Conservation (phyloP, 2,113 vertebrate genomes). For the Sitta europaea region DNA sequence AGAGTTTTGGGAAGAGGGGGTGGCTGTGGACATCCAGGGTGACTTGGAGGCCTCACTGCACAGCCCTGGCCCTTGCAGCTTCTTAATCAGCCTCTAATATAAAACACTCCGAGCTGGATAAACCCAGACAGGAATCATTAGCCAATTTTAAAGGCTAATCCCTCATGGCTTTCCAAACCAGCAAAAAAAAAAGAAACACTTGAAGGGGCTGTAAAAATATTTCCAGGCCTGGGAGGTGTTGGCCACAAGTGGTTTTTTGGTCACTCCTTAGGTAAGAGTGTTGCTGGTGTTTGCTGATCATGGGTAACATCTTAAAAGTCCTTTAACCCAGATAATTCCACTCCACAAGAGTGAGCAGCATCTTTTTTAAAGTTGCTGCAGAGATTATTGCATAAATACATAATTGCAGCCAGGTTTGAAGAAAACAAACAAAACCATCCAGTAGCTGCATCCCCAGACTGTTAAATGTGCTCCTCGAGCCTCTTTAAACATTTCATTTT, state of each 20-base stretch:
- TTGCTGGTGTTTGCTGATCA: not conserved
- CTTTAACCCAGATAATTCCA: not conserved
- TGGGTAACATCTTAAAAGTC: not conserved
- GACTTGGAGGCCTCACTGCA: not conserved
- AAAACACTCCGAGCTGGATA: not conserved
- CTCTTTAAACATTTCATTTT: not conserved
- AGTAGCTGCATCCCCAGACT: not conserved
- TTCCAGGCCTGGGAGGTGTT: not conserved
- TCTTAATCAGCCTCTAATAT: not conserved
- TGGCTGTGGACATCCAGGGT: not conserved
- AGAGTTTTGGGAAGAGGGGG: not conserved
- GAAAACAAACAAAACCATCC: not conserved
- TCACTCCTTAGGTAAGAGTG: not conserved
- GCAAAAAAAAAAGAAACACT: not conserved
- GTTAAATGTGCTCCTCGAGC: not conserved
- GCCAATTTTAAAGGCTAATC: not conserved
- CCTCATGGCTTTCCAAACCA: not conserved
- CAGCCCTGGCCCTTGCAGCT: not conserved
- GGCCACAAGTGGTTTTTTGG: not conserved
- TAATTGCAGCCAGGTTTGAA: not conserved
- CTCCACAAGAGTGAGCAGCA: rapidly evolving
- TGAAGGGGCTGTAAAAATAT: not conserved
- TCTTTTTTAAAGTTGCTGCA: not conserved
- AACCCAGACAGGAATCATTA: not conserved
- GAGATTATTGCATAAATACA: not conserved